These are phyloP conservation scores for Gasterosteus aculeatus DNA, from an alignment of 2,113 vertebrate species.

Conservation along the genomic window DNA sequence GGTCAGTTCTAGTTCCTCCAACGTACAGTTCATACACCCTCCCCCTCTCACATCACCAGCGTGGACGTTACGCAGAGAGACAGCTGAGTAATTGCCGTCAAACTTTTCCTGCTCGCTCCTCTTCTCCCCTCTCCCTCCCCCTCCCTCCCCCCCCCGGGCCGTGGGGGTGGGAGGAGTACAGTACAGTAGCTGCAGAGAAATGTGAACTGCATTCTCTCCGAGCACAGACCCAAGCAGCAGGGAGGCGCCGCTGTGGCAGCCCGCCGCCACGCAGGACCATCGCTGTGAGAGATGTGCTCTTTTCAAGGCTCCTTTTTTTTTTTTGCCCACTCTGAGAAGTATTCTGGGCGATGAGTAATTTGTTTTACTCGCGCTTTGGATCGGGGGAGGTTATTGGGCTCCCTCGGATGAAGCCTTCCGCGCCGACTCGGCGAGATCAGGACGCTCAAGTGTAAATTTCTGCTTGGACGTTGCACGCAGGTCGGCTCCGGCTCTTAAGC, in stretches of 20 bases:
- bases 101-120: slow-evolving; percentile 66
- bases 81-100: slow-evolving; percentile 78
- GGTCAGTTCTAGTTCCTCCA: slow-evolving; percentile 47
- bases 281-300: slow-evolving; percentile 20
- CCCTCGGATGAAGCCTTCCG: slow-evolving; percentile 37
- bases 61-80: slow-evolving; percentile 63
- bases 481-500: slow-evolving; percentile 14
- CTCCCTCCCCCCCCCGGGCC: slow-evolving; percentile 56
- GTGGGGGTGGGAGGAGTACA: slow-evolving; percentile 60
- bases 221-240: slow-evolving; percentile 62
- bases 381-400: slow-evolving; percentile 20
- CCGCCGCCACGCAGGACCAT: slow-evolving; percentile 41
- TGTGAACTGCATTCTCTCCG: slow-evolving; percentile 67
- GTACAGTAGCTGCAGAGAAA: slow-evolving; percentile 66
- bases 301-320: slow-evolving; percentile 10
- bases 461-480: slow-evolving; percentile 31
- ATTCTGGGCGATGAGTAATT: slow-evolving; percentile 14
- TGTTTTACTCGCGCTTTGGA: slow-evolving; percentile 23
- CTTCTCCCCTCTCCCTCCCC: slow-evolving; percentile 5
- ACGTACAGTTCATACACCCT: slow-evolving; percentile 45
- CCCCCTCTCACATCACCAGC: slow-evolving; percentile 61
- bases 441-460: slow-evolving; percentile 23
- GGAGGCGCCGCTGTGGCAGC: slow-evolving; percentile 46
- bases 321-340: neutral
- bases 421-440: slow-evolving; percentile 41